Base-by-base conservation (phyloP, 2,113 vertebrate genomes). In the Macquaria australasica region DNA sequence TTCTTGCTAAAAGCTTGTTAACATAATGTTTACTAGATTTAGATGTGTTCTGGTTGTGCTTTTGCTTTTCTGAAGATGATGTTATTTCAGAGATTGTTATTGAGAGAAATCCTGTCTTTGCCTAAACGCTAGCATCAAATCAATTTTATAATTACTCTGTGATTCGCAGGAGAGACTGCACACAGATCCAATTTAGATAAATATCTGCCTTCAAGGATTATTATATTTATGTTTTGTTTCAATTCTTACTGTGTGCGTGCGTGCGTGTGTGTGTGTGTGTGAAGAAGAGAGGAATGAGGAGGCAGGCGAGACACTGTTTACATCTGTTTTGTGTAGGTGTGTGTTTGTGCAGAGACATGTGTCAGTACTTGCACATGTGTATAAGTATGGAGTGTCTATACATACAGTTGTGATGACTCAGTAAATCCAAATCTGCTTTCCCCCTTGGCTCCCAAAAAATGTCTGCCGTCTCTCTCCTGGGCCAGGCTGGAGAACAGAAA, bases 171-270 rank as follows among this genome's bases (percentile, higher is more conserved):
- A 34, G 23, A 60, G 20, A 55, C 53, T 23, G 31, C 28, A 23
- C 23, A 63, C 37, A 8, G 55, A 84, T 79, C 16, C 37, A 86
- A 84, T 88, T 78, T 71, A 83, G 80, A 84, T 88, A 66, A 73
- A 83, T 66, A 74, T 67, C 56, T 75, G 59, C 39, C 70, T 71
- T 78, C 45, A 72, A 20, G 48, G 23, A 69, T 51, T 43, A 45
- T 83, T 60, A 25, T 56, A 67, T 53, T 43, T 28, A 70, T 73
- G 69, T 55, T 72, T 81, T 56, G 45, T 80, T 73, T 84, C 18
- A 28, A 23, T 25, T 51, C 1, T 50, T 7, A 23, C 21, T 39
- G 39, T 39, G 5, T 39, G 39, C 1, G 39, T 37, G 37, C 6
- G 37, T 37, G 37, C 63, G 55, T 69, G 45, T 56, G 58, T 39